Evolutionary conservation across 2,113 vertebrate species (phyloP), one percentile per base, ranked within the genome.

Genomic region (Montifringilla adamsi): DNA sequence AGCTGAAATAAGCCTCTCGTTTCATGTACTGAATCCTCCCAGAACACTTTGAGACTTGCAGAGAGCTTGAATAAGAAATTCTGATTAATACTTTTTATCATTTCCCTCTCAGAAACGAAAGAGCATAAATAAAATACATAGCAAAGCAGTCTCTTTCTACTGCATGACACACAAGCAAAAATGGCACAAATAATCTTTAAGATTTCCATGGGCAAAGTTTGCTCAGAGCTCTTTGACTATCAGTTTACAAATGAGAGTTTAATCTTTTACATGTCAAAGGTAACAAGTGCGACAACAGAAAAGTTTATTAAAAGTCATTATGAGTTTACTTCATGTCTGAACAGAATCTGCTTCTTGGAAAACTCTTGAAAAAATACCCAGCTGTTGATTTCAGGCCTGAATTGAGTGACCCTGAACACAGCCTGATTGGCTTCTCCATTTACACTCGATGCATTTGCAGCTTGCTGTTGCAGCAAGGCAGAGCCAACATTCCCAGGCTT

Each of bases 61-160:
- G 80, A 56, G 44, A 90, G 20, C 44, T 90, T 84, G 68, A 60
- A 87, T 53, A 84, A 86, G 79, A 90, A 95, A 88, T 87, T 88
- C 39, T 92, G 76, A 93, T 74, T 2, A 75, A 93, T 53, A n/a
- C 2, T 58, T 82, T 92, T 82, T 89, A 56, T 68, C 52, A 56
- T 90, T 83, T 55, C 86, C 41, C 35, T 89, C 72, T 93, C 64
- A 68, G 75, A 83, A 91, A 80, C 24, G 68, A 84, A 89, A 72
- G 1, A 11, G 52, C 47, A 93, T 89, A 95, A 92, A 94, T 72
- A 94, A 96, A 96, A 95, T 60, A 90, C 92, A 90, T 82, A 82
- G 47, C 59, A 67, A 93, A 90, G 30, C 37, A 92, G 41, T 72
- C 39, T 91, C 77, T 87, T 78, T 90, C 74, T 69, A 12, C 43